Evolutionary conservation across 30 jellyfish, hydroid and myxozoan genomes (phyloP), one percentile per base, ranked within the genome.

Genomic region (Cassiopea andromeda): DNA sequence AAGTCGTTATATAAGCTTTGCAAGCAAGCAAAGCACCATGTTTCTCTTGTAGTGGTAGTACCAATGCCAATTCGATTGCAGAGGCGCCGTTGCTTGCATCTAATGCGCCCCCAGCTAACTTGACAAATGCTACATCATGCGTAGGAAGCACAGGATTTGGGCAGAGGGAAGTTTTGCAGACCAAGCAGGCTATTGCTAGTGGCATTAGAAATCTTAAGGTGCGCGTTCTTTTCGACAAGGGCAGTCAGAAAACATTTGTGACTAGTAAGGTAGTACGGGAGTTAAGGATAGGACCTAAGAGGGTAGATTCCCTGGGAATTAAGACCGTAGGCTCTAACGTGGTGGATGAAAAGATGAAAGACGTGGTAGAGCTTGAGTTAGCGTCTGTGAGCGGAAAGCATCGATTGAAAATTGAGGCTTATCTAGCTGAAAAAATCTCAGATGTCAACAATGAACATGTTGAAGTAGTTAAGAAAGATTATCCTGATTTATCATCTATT

Each of bases 141-240:
- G 58, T 86, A 75, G 82, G 82, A 45, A 60, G 60, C 61, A 43
- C 71, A 27, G 91, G 70, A 7, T 64, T 16, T 64, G 93, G 93
- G 87, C 78, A 83, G 75, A 64, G 89, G 67, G 93, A 81, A 2
- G 82, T 76, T 14, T 75, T 86, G 93, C 93, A 86, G 78, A 86
- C 93, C 44, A 89, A 88, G 1, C 71, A 60, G 46, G 82, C 76
- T 43, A 48, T 59, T 43, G 93, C 64, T 18, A 60, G 38, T 16
- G 93, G 93, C 48, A 70, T 2, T 2, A 75, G 74, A 57, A 46
- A 77, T 13, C 48, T 75, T 14, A 85, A 54, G 87, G 92, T 45
- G 46, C 78, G 87, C 80, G 49, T 85, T 17, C 87, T 85, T 57
- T 85, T 48, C 38, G 92, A 85, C 47, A 54, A 87, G 50, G 92